Evolutionary conservation across 2,888 invertebrate genomes (phyloP), one percentile per base, ranked within the genome.

Genomic region (Brassicogethes aeneus): DNA sequence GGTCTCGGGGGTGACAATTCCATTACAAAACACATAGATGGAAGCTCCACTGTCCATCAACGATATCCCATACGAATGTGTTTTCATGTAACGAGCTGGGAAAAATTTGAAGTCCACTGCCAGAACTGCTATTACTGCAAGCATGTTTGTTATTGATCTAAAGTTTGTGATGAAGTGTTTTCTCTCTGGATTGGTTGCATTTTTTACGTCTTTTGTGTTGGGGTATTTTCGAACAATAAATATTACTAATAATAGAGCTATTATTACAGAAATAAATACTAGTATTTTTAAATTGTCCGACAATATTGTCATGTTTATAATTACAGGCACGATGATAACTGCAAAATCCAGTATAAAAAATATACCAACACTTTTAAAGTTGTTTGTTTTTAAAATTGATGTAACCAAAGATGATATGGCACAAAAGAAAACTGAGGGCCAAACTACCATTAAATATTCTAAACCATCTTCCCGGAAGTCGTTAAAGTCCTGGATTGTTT

Each of bases 31-130:
- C 3, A 93, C 76, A 69, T 86, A 97, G 13, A 88, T 66, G 0
- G 94, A 95, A 2, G 96, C 95, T 7, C 97, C 97, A 7, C 86
- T 77, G 62, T 99, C 99, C 99, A 99, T 99, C 16, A 94, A 64
- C 61, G 90, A 83, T 55, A 79, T 86, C 0, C 96, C 95, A 70
- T 76, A 89, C 0, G 68, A 75, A 59, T 88, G 86, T 0, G 92
- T 91, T 70, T 99, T 99, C 0, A 87, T 86, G 64, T 89, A 85
- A 52, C 80, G 70, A 35, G 85, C 70, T 0, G 96, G 95, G 63
- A 93, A 97, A 37, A 82, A 71, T 35, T 70, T 70, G 62, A 99
- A 99, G 68, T 99, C 99, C 0, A 99, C 93, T 1, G 92, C 97
- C 42, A 97, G 70, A 51, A 99, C 96, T 48, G 85, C 85, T 40